Evolutionary conservation across 2,888 invertebrate genomes (phyloP).

Genomic region (Furcula furcula): DNA sequence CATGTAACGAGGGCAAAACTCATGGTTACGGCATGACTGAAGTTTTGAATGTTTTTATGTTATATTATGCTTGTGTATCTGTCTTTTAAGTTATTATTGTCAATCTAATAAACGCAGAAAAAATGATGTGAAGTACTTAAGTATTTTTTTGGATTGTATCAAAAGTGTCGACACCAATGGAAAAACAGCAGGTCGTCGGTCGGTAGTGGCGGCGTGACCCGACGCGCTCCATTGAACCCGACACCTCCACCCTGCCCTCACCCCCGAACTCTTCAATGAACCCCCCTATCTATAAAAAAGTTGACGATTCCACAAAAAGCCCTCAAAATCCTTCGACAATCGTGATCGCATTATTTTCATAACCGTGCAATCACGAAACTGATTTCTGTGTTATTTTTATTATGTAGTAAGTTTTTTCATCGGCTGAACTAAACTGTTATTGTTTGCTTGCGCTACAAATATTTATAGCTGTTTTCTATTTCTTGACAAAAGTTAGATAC

Average conservation of each 20-base stretch:
- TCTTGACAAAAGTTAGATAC: too few relatives aligned
- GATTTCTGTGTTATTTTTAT: constrained; percentile 13
- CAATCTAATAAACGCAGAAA: too few relatives aligned
- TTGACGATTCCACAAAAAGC: constrained; percentile 29
- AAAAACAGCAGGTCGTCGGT: constrained; percentile 36
- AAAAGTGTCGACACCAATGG: constrained; percentile 38
- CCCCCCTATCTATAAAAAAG: constrained; percentile 33
- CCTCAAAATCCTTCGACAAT: constrained; percentile 23
- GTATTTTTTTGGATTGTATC: too few relatives aligned
- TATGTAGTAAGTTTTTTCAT: constrained; percentile 1
- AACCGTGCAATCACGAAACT: constrained; percentile 66
- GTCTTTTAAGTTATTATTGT: too few relatives aligned
- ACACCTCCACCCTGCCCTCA: constrained; percentile 32
- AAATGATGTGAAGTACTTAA: too few relatives aligned
- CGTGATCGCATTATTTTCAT: constrained; percentile 42
- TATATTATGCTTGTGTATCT: too few relatives aligned
- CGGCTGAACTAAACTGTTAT: constrained; percentile 11
- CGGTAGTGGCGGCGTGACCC: constrained; percentile 64
- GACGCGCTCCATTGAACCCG: constrained; percentile 53
- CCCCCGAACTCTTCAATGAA: constrained; percentile 54
- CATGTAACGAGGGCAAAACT: too few relatives aligned
- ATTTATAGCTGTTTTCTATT: too few relatives aligned
- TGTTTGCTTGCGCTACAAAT: constrained; percentile 16
- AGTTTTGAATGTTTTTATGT: too few relatives aligned
- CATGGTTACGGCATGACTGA: too few relatives aligned